Evolutionary conservation across 2,797 vertebrate species (phyloP).

Genomic region (Pteropus rufus): DNA sequence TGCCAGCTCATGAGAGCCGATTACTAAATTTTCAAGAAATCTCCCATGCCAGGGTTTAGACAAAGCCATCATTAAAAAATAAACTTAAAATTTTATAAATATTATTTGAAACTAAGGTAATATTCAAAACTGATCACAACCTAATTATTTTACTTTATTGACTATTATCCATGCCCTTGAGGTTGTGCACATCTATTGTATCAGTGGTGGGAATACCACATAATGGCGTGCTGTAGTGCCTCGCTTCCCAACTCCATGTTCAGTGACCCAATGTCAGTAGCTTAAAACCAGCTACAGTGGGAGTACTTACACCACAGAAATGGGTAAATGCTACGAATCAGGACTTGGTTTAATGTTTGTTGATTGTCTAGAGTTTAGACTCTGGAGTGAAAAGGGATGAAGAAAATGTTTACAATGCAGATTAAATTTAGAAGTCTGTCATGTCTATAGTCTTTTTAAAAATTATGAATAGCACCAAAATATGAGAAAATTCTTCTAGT

Average conservation of each 20-base stretch:
- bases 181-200: background rate
- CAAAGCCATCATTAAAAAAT: background rate
- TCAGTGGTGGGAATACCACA: background rate
- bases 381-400: background rate
- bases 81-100: background rate
- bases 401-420: background rate
- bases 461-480: background rate
- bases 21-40: background rate
- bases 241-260: background rate
- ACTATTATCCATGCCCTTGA: background rate
- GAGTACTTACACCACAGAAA: background rate
- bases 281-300: background rate
- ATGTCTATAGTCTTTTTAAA: background rate
- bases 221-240: accelerated
- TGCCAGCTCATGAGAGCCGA: background rate
- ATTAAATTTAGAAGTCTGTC: background rate
- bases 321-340: background rate
- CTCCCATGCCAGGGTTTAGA: background rate
- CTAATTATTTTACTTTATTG: background rate
- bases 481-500: background rate
- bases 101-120: background rate
- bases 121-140: background rate
- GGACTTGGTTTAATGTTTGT: background rate
- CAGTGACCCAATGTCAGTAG: background rate
- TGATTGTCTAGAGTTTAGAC: background rate